Evolutionary conservation across 2,113 vertebrate species (phyloP).

Genomic region (Boleophthalmus pectinirostris): DNA sequence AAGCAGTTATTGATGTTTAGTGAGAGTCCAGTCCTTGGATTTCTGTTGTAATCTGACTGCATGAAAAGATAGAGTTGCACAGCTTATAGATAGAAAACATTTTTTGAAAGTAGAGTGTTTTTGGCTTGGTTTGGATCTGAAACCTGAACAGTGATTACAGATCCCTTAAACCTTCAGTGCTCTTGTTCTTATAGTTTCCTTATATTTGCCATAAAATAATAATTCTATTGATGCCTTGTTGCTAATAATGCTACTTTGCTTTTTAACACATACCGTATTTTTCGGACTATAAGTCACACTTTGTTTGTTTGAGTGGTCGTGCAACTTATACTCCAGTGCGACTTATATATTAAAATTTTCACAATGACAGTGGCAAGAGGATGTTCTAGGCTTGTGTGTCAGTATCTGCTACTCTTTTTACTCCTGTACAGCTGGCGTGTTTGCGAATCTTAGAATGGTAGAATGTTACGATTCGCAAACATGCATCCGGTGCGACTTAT

Average conservation of each 20-base stretch:
- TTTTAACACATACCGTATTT: no score
- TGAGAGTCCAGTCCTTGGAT: slow-evolving; percentile 22
- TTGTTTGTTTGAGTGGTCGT: no score
- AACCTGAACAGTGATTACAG: background rate
- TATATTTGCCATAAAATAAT: background rate
- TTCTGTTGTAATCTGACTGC: slow-evolving; percentile 20
- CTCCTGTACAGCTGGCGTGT: no score
- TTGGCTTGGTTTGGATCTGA: background rate
- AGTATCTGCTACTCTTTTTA: no score
- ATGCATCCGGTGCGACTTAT: no score
- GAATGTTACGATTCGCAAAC: no score
- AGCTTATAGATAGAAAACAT: slow-evolving; percentile 13
- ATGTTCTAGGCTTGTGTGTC: no score
- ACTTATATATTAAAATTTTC: no score
- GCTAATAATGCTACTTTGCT: background rate
- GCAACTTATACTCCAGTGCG: no score
- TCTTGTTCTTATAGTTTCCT: background rate
- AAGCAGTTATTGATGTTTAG: slow-evolving; percentile 18
- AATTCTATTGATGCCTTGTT: background rate
- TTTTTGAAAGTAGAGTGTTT: slow-evolving; percentile 32
- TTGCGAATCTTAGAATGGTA: no score
- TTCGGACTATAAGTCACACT: no score
- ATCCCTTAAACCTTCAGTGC: background rate
- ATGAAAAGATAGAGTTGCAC: slow-evolving; percentile 8
- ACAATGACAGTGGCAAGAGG: no score